These are phyloP conservation scores for Trematomus loennbergii DNA, from an alignment of 2,113 vertebrate species.

Conservation along the genomic window DNA sequence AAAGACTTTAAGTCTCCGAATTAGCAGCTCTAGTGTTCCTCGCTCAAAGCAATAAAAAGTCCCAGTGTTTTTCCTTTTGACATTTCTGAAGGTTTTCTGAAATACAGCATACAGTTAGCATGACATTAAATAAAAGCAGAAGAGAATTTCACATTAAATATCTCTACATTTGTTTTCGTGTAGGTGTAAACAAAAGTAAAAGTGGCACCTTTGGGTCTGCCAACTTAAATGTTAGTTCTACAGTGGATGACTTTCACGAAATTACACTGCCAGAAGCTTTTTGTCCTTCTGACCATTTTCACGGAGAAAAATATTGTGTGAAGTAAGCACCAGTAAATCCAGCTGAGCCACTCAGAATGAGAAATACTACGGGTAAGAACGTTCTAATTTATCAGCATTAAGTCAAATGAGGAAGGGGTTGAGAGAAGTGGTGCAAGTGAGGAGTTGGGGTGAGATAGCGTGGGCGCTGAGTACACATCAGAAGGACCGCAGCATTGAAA, in stretches of 20 bases:
- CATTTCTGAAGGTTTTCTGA: conserved; percentile 19
- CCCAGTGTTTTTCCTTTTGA: conserved; percentile 35
- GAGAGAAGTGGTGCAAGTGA: conserved; percentile 41
- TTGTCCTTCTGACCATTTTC: conserved; percentile 47
- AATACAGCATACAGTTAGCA: background rate
- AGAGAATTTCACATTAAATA: background rate
- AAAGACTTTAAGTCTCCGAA: conserved; percentile 66
- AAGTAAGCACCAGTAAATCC: conserved; percentile 50
- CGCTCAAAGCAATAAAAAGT: conserved; percentile 44
- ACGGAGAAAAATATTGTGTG: conserved; percentile 29
- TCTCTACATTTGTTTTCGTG: background rate
- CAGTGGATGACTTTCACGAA: conserved; percentile 22
- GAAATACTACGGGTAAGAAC: conserved; percentile 51
- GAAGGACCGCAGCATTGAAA: conserved; percentile 53
- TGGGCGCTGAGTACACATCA: conserved; percentile 43
- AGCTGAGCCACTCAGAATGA: conserved; percentile 50
- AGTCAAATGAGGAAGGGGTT: conserved; percentile 67
- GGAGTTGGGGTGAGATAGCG: conserved; percentile 20
- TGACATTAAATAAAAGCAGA: background rate
- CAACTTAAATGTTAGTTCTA: background rate
- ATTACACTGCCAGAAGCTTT: conserved; percentile 20
- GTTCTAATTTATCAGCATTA: conserved; percentile 78
- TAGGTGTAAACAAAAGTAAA: background rate
- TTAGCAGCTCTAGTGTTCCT: conserved; percentile 49
- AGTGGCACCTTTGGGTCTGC: background rate